Evolutionary conservation across 2,888 invertebrate species (phyloP), one percentile per base, ranked within the genome.

Genomic region (Luffia ferchaultella): DNA sequence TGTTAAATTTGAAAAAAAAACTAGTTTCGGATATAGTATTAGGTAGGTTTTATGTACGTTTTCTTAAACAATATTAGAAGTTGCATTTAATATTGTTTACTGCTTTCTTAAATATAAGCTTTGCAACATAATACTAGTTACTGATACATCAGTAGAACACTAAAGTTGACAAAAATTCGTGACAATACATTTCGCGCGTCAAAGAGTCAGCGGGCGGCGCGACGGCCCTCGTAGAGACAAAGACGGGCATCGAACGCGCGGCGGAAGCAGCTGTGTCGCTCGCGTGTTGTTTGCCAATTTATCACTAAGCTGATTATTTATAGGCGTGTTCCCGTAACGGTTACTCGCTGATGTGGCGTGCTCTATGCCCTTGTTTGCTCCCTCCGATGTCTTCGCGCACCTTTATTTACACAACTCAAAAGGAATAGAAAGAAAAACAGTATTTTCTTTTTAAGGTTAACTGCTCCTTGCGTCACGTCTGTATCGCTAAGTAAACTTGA

Each of bases 221-320:
- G 5, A 12, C 30, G 30, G 30, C 5, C 30, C 30, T 3, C 30
- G 30, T 12, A 19, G n/a, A 48, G 48, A 42, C 48, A 42, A 16
- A 19, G 17, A 3, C 48, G 18, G 20, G 43, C 48, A 48, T 48
- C 48, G 48, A 48, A 48, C 48, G 47, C 51, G 54, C 56, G 53
- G 57, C 71, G 77, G 80, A 79, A 77, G 67, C 79, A 80, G 79
- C 79, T 80, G 80, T 67, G 79, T 72, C 72, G 73, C 64, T 80
- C 69, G 80, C 80, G 82, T 83, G 82, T 68, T 80, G 71, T 82
- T 82, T 80, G 75, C 79, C 80, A 82, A 83, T 83, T 82, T 82
- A 80, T 82, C 78, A 80, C 80, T 77, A 80, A 82, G 80, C 79
- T 78, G 79, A 83, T 82, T 82, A 80, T 79, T 77, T 80, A 77